Percentiles rank a stretch among this genome's conserved stretches.
Conservation (phyloP, 2,113 vertebrate genomes). For the Gila orcuttii region DNA sequence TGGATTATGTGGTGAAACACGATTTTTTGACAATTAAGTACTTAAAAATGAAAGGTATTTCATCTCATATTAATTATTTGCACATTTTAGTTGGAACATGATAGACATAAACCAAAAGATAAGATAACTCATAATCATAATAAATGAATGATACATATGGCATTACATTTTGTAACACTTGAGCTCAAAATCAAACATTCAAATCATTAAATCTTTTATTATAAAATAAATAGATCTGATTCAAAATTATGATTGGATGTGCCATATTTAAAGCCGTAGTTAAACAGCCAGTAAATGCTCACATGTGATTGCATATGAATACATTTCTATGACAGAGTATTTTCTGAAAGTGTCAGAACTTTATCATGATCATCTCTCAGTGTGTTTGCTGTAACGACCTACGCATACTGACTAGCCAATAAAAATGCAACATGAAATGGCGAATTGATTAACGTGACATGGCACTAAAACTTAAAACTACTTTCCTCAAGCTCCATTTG, state of each 20-base stretch:
- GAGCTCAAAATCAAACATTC: not conserved
- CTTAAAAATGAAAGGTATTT: not conserved
- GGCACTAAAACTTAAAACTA: too few species aligned
- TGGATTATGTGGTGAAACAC: not conserved
- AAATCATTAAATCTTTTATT: not conserved
- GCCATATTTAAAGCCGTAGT: not conserved
- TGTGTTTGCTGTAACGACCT: too few species aligned
- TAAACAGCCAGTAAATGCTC: not conserved
- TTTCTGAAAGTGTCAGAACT: too few species aligned
- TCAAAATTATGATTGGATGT: not conserved
- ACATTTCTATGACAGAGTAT: too few species aligned
- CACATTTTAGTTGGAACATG: not conserved
- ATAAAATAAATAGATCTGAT: not conserved
- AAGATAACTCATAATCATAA: not conserved
- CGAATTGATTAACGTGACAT: too few species aligned
- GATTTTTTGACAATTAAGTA: not conserved
- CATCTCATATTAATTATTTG: not conserved
- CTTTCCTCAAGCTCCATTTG: too few species aligned
- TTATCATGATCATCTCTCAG: too few species aligned
- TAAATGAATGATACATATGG: not conserved
- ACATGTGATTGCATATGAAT: not conserved
- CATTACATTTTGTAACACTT: not conserved
- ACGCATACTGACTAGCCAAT: too few species aligned
- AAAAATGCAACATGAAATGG: too few species aligned
- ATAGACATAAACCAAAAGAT: not conserved